Evolutionary conservation across 2,888 invertebrate genomes (phyloP).

Genomic region (Hypomecis atomaria): DNA sequence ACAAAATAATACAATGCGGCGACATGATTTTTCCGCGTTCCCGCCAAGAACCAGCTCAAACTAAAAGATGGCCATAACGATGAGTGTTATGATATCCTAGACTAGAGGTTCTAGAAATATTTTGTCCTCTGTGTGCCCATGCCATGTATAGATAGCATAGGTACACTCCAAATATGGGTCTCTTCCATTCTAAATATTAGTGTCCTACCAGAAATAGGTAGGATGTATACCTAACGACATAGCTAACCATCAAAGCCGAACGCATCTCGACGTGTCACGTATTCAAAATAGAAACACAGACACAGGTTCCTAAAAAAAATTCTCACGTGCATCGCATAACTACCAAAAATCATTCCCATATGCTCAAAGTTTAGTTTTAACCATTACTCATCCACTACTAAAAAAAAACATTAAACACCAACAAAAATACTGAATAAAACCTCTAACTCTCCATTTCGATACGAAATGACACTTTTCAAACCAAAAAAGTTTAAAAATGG

Average conservation of each 20-base stretch:
- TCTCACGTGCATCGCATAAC: slow-evolving; percentile 77
- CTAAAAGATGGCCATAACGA: too few relatives aligned
- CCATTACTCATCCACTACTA: slow-evolving; percentile 72
- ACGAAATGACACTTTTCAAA: slow-evolving; percentile 72
- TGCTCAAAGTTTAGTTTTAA: slow-evolving; percentile 48
- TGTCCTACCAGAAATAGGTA: too few relatives aligned
- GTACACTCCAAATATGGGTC: too few relatives aligned
- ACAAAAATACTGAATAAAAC: slow-evolving; percentile 74
- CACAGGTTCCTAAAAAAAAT: slow-evolving; percentile 53
- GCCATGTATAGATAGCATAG: not conserved
- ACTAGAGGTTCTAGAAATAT: too few relatives aligned
- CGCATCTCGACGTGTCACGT: slow-evolving; percentile 35
- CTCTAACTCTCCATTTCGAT: slow-evolving; percentile 79
- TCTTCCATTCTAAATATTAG: too few relatives aligned
- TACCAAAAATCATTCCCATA: slow-evolving; percentile 70
- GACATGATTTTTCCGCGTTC: too few relatives aligned
- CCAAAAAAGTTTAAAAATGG: slow-evolving; percentile 43
- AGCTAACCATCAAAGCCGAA: not conserved
- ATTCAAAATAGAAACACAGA: slow-evolving; percentile 39
- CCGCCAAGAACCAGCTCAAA: too few relatives aligned
- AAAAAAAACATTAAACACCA: slow-evolving; percentile 53
- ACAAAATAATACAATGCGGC: too few relatives aligned
- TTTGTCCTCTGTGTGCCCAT: too few relatives aligned
- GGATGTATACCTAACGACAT: not conserved
- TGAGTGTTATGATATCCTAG: too few relatives aligned